These are phyloP conservation scores for Pseudomyrmex sp. DNA, from an alignment of 1,140 invertebrate genomes.

Conservation along the genomic window DNA sequence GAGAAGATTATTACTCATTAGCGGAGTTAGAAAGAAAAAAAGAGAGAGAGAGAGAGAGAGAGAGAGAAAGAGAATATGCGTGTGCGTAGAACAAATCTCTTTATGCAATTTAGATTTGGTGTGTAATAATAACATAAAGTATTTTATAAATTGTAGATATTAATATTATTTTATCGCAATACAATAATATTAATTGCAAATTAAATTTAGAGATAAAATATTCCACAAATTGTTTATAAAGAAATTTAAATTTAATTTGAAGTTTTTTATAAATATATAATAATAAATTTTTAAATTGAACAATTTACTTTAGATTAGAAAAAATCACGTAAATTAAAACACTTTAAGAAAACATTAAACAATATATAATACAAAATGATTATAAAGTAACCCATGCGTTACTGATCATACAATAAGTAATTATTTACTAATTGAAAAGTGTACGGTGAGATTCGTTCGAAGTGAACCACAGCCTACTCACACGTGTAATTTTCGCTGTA, in stretches of 20 bases:
- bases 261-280: not conserved
- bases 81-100: not conserved
- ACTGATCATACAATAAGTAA: not conserved
- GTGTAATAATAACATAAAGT: not conserved
- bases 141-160: not conserved
- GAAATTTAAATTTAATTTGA: not conserved
- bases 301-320: not conserved
- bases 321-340: not conserved
- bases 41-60: not conserved
- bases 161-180: not conserved
- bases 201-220: not conserved
- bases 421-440: not conserved
- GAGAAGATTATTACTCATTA: slow-evolving; percentile 71
- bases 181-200: not conserved
- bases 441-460: not conserved
- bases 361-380: not conserved
- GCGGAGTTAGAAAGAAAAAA: not conserved
- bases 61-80: too few relatives aligned
- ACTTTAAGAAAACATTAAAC: not conserved
- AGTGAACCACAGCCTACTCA: not conserved
- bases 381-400: not conserved
- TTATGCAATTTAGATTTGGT: slow-evolving; percentile 5
- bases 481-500: slow-evolving; percentile 17
- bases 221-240: too few relatives aligned
- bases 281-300: not conserved